Percentiles rank a stretch among this genome's conserved stretches.
These are phyloP conservation scores for Rhyacophila brunnea DNA, from an alignment of 1,140 invertebrate genomes.

Conservation along the genomic window DNA sequence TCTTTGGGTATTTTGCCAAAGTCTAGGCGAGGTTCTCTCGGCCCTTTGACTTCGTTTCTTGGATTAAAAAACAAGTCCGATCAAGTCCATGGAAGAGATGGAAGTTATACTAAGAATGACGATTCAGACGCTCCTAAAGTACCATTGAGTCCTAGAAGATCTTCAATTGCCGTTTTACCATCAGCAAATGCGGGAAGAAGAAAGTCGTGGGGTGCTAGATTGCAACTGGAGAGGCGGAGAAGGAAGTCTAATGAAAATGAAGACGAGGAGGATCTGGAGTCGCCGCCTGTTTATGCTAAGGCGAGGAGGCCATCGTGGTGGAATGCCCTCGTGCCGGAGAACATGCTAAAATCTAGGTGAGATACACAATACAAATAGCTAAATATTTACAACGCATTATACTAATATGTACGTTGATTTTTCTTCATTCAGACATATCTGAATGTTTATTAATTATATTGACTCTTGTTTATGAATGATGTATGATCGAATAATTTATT, in stretches of 20 bases:
- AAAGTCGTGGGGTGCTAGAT: conserved; percentile 52
- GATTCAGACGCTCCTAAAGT: conserved; percentile 51
- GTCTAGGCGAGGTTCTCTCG: conserved; percentile 22
- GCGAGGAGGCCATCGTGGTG: conserved; percentile 79
- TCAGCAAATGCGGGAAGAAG: conserved; percentile 60
- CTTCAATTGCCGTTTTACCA: conserved; percentile 62
- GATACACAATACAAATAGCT: no score
- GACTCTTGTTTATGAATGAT: no score
- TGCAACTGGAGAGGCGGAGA: conserved; percentile 51
- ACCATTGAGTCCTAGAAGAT: conserved; percentile 51
- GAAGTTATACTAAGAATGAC: conserved; percentile 46
- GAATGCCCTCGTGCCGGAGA: conserved; percentile 79
- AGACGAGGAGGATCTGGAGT: conserved; percentile 47
- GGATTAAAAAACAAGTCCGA: conserved; percentile 20
- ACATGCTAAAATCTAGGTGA: conserved; percentile 63
- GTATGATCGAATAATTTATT: no score
- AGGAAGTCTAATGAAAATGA: conserved; percentile 45
- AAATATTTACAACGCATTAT: no score
- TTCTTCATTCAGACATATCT: no score
- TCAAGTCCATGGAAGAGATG: conserved; percentile 4
- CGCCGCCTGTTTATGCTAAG: conserved; percentile 51
- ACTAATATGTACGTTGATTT: no score
- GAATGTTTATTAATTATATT: no score
- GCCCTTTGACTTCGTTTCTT: conserved; percentile 13
- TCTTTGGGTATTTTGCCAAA: conserved; percentile 25